Evolutionary conservation across 2,113 vertebrate species (phyloP), one percentile per base, ranked within the genome.

Genomic region (Prinia subflava): DNA sequence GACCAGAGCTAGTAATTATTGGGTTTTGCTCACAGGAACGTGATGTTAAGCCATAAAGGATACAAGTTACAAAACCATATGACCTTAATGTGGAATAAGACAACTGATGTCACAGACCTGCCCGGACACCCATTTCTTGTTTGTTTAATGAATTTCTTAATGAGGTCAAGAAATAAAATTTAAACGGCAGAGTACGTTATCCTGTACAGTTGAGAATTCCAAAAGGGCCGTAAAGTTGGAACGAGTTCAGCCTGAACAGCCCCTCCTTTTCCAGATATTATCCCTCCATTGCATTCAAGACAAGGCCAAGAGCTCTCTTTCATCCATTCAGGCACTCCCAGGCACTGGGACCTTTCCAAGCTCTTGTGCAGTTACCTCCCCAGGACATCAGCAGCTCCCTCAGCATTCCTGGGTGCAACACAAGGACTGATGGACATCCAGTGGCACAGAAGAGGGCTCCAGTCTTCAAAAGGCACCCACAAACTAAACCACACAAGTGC

Each of bases 311-410:
- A n/a, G 19, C 7, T n/a, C 7, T 23, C 35, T 59, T 69, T 41
- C 37, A 50, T 23, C 4, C 3, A n/a, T 50, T 50, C 14, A 27
- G 22, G 10, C 0, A 0, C 5, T 41, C 30, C 7, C 30, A 23
- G 11, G 35, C 8, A 59, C 7, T 2, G 3, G 0, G 15, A 50
- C 11, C 4, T 14, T 22, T 3, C 42, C n/a, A 57, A 39, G 11
- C 5, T 27, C 4, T 4, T 24, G 0, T 7, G 11, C 0, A 68
- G 18, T 17, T 52, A 57, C 14, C 18, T 68, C 3, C 14, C 2
- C n/a, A 69, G 13, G 42, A 68, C 2, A 49, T n/a, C 23, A 57
- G 18, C 18, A 57, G 28, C 18, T 49, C 1, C 14, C 14, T 5
- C 18, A 13, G 6, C 78, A 39, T 33, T 33, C 22, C 42, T 9